Base-by-base conservation (phyloP, 1,140 invertebrate genomes). In the Rhynchophorus ferrugineus region DNA sequence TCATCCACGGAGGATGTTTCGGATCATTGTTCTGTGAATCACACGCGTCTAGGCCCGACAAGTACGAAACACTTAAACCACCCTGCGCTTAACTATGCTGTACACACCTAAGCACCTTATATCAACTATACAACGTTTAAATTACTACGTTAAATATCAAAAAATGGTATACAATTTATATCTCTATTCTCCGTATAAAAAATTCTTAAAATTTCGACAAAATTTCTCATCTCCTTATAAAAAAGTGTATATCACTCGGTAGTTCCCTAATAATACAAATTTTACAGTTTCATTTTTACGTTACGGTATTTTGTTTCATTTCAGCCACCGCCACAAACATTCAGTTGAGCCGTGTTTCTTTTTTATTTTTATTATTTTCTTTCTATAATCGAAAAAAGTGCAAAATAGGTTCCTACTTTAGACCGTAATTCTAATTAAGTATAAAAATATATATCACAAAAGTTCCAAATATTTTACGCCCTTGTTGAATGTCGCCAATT, bases 381-480 rank as follows among this genome's bases (percentile, higher is more conserved):
- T n/a, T n/a, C n/a, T n/a, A n/a, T n/a, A n/a, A n/a, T n/a, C n/a
- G n/a, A n/a, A n/a, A n/a, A n/a, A n/a, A n/a, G n/a, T n/a, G n/a
- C n/a, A n/a, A n/a, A n/a, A n/a, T n/a, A n/a, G n/a, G n/a, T n/a
- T n/a, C n/a, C n/a, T n/a, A n/a, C n/a, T n/a, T n/a, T n/a, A n/a
- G n/a, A n/a, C n/a, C n/a, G 20, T 37, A 46, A 54, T 18, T 47
- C 20, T 3, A 44, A 54, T 29, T 57, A 56, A 35, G 62, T 64
- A 64, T 59, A 64, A 64, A 64, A 64, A 64, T 64, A 64, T 63
- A 62, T 59, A 62, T 64, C 62, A 64, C 62, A 64, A 64, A 63
- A 57, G 56, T 61, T 55, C 35, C 38, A 52, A 56, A n/a, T 55
- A 34, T 43, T 20, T 50, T 43, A 35, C n/a, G n/a, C n/a, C n/a